Base-by-base conservation (phyloP, 2,797 vertebrate genomes). In the Coracias cyanogaster region DNA sequence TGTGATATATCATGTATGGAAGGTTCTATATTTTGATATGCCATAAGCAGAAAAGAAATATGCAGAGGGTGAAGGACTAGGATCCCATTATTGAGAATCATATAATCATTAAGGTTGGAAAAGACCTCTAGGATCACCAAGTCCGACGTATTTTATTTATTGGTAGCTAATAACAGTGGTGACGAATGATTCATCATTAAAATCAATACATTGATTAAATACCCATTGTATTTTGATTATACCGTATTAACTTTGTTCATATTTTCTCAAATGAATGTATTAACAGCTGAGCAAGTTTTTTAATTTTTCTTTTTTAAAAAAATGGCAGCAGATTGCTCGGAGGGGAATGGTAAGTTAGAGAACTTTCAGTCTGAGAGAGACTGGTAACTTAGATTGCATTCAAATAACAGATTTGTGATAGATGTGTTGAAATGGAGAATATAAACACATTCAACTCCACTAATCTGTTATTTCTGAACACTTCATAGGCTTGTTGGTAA, bases 341-440 rank as follows among this genome's bases (percentile, higher is more conserved):
- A 97, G 82, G 97, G 97, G 92, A 98, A 97, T 95, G 97, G 97
- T 98, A 98, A 98, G 97, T 98, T 98, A 98, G 97, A 98, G 94
- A 57, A 49, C 35, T 52, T 93, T 82, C 74, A 97, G 95, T 82
- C 73, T 70, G 61, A 96, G 89, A 94, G 84, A 96, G 93, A 89
- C 82, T 94, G 72, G 51, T 95, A 86, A 87, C 26, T 84, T 94
- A 92, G 91, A 86, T 60, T 91, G 72, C 54, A 41, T 69, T 88
- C 33, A 96, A 95, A 96, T 71, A 93, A 73, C 65, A 95, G 57
- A 94, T 58, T 78, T 65, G 35, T 64, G 43, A 66, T 61, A 19
- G 9, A 82, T 65, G 31, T 73, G n/a, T 61, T 64, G 66, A 91
- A 91, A 80, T 43, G 8, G 52, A 87, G 60, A 91, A 89, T 60